Base-by-base conservation (phyloP, 2,888 invertebrate species). In the Idaea straminata region DNA sequence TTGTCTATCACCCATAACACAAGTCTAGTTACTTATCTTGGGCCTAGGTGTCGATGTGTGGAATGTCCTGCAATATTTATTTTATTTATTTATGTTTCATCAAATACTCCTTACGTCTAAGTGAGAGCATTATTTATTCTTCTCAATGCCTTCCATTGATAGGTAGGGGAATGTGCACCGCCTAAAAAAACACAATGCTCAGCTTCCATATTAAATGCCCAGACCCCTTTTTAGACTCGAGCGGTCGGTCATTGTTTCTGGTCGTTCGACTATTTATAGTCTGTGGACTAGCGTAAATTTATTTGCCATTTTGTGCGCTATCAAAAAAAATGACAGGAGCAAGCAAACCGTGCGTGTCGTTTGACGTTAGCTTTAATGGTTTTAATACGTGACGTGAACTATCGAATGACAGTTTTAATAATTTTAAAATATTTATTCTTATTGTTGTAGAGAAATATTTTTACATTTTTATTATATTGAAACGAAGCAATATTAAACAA, bases 341-440 rank as follows among this genome's bases (percentile, higher is more conserved):
- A 59, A 59, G 59, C 34, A 25, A 59, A 15, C n/a, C 58, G 16
- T 16, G 15, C 58, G 16, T 59, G 15, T 15, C 58, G 15, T 77
- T 81, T 84, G 84, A 83, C 84, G 79, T 82, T 81, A 82, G 78
- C 83, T 84, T 25, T 25, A 25, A 25, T 25, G 25, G 25, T 25
- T 25, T 25, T 47, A 47, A 47, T 47, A 47, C 47, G 47, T 71
- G 80, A 86, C 84, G 88, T 89, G 87, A 89, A 88, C 86, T 79
- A 85, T 86, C 83, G 86, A 86, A 89, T 91, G 92, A 91, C 89
- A 91, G 85, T 84, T 88, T 85, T 78, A 84, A 82, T 83, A 83
- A 83, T 86, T 85, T 81, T 84, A 88, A 88, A 83, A 80, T 85
- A 84, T 87, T 82, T 86, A 84, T 77, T 85, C 80, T 80, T 84